Evolutionary conservation across 2,888 invertebrate genomes (phyloP).

Genomic region (Platycheirus albimanus): DNA sequence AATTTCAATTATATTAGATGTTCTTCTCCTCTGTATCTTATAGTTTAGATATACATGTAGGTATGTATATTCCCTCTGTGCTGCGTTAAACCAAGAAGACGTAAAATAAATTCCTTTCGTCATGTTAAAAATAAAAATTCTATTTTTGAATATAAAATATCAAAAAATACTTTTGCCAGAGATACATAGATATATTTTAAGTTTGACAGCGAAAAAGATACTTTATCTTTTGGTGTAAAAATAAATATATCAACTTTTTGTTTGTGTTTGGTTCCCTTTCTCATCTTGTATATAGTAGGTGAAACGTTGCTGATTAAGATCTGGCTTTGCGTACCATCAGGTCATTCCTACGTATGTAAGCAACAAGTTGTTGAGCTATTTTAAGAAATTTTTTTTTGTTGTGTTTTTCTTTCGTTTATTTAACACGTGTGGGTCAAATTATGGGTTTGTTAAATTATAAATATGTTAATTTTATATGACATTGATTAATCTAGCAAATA

Average conservation of each 20-base stretch:
- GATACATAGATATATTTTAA: conserved; percentile 55
- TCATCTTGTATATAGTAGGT: conserved; percentile 8
- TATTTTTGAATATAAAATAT: conserved; percentile 69
- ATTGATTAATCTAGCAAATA: no score
- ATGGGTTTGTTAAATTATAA: neutral
- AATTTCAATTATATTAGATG: neutral
- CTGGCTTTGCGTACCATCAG: no score
- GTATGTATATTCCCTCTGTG: neutral
- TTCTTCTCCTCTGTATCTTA: neutral
- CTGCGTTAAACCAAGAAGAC: neutral
- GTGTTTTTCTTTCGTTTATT: neutral
- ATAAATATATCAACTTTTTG: conserved; percentile 38
- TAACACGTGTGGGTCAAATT: neutral
- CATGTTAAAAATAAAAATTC: conserved; percentile 66
- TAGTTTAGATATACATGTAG: neutral
- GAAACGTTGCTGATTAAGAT: conserved; percentile 4
- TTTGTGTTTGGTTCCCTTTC: neutral
- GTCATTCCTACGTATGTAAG: conserved; percentile 1
- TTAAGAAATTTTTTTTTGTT: neutral
- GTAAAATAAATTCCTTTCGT: conserved; percentile 47
- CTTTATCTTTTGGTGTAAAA: conserved; percentile 48
- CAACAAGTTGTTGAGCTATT: conserved; percentile 18
- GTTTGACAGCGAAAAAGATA: conserved; percentile 45
- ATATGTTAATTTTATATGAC: no score
- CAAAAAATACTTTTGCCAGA: conserved; percentile 40